Conservation (phyloP, 2,797 vertebrate species). For the Adelosebastes latens region DNA sequence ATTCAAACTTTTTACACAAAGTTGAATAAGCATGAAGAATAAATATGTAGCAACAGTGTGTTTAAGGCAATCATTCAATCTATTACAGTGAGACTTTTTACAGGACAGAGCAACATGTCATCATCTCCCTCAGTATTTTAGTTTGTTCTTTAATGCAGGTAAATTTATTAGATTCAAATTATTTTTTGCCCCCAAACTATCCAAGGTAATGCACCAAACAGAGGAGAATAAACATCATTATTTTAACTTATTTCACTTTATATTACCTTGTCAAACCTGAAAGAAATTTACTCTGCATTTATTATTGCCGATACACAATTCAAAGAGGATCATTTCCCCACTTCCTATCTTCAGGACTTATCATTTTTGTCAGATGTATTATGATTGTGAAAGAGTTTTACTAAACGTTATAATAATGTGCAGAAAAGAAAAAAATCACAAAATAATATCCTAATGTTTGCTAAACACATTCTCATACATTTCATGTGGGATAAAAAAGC, state of each 20-base stretch:
- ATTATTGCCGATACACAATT: neutral
- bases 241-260: neutral
- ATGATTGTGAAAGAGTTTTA: neutral
- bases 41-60: neutral
- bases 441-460: neutral
- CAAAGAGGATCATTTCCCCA: neutral
- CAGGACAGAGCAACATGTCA: neutral
- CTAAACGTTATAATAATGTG: neutral
- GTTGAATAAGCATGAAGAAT: neutral
- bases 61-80: neutral
- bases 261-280: neutral
- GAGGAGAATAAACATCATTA: neutral
- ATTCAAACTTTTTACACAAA: neutral
- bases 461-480: neutral
- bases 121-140: neutral
- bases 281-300: neutral
- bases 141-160: neutral
- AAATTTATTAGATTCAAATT: neutral
- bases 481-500: neutral
- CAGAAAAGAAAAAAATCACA: neutral
- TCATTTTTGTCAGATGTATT: neutral
- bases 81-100: neutral
- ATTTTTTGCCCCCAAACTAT: neutral
- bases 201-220: neutral
- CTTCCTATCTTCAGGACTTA: neutral